Base-by-base conservation (phyloP, 2,797 vertebrate species). In the Sebastes dallii region DNA sequence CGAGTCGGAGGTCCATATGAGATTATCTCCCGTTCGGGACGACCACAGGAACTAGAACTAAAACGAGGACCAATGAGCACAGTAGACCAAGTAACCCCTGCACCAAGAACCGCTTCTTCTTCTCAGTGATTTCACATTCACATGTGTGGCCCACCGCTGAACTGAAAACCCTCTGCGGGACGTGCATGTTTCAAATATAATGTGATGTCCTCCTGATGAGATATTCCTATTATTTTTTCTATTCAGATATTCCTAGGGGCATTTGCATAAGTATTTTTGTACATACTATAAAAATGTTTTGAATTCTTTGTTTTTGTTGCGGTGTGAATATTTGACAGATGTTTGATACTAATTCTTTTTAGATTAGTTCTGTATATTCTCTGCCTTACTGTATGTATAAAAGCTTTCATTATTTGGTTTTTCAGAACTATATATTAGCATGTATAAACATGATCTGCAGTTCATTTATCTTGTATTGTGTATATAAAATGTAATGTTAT, bases 371-470 rank as follows among this genome's bases (percentile, higher is more conserved):
- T 97, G 96, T 97, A 97, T 98, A 96, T 94, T 96, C 96, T 97
- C 94, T 95, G 96, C 97, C 97, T 97, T 98, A 93, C 82, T 86
- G 65, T 86, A 95, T 95, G 93, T 96, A 95, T 94, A 91, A 95
- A 95, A 94, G 93, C 96, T 95, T 95, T 96, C 94, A 95, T 95
- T 92, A 82, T 84, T 91, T 90, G 89, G 87, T 94, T 94, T 96
- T 96, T 96, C 92, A 94, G 94, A 94, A 95, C 12, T 39, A 95
- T 95, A 92, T 94, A 89, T 89, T 93, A 89, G 97, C 98, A 99
- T 98, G 98, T 97, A 97, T 95, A 96, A 96, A 97, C 94, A 86
- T 88, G 91, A 95, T 93, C 94, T 94, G 88, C 95, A 93, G 95
- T 96, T 92, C 83, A 95, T 94, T 95, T 95, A 92, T 94, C 95